Base-by-base conservation (phyloP, 2,797 vertebrate species). In the Ctenochaetus hawaiiensis region DNA sequence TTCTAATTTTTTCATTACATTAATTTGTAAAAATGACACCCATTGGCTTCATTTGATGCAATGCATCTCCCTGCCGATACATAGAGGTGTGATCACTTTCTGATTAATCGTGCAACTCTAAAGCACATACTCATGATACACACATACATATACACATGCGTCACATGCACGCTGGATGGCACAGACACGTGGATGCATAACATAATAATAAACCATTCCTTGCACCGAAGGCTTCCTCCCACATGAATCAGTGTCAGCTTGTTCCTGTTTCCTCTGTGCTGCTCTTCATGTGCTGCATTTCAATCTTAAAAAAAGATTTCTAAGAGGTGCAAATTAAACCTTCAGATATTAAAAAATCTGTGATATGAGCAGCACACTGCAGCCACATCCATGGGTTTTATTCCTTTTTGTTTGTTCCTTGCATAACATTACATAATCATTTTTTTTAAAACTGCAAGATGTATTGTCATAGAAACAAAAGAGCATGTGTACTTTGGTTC, bases 241-340 rank as follows among this genome's bases (percentile, higher is more conserved):
- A 43, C 53, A 61, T 77, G 64, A 87, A 65, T 85, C 87, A 83
- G 76, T 57, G n/a, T 75, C 51, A 72, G 65, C 49, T 59, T 79
- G 34, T 83, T 58, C 66, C 53, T 16, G 52, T 72, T 43, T 41
- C 59, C 53, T 43, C 22, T 20, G 26, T 44, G 77, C 70, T 77
- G 75, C 63, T 77, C 52, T 73, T 65, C 22, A 64, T 81, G 57
- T 68, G 41, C 67, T 68, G 45, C 45, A 75, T 82, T 22, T 52
- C 57, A 75, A 34, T 49, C 47, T 78, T 63, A 53, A 70, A 48
- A 85, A 82, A 70, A 26, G 9, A 75, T 57, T 82, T 73, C 22
- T 30, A 39, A 78, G 54, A 78, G 67, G 74, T 81, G 54, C 72
- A 81, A 82, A 87, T 86, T 75, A 79, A 82, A 76, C 82, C 80